These are phyloP conservation scores for Hemibagrus guttatus DNA, from an alignment of 2,797 vertebrate genomes.

Conservation along the genomic window DNA sequence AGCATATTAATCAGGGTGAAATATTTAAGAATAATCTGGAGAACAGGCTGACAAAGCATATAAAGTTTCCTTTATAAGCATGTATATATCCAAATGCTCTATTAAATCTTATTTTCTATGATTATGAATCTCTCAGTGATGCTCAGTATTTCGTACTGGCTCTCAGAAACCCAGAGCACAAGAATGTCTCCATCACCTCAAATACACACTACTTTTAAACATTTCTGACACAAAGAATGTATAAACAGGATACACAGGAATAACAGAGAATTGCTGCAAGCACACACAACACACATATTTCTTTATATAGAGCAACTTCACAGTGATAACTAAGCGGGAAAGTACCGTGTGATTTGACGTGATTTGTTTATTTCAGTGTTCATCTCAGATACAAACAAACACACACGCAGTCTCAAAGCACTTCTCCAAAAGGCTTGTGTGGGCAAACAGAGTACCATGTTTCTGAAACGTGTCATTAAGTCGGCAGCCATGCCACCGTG, in stretches of 20 bases:
- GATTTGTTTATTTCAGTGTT: slow-evolving; percentile 18
- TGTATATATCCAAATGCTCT: slow-evolving; percentile 30
- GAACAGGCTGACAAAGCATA: background rate
- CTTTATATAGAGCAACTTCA: slow-evolving; percentile 50
- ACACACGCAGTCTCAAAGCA: slow-evolving; percentile 6
- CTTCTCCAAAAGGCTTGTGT: slow-evolving; percentile 65
- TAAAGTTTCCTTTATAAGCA: background rate
- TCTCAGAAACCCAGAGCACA: slow-evolving; percentile 56
- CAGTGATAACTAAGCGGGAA: slow-evolving; percentile 47
- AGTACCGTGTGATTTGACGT: slow-evolving; percentile 14
- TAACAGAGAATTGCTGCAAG: slow-evolving; percentile 12
- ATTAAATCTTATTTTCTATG: slow-evolving; percentile 16
- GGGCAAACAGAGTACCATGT: slow-evolving; percentile 64
- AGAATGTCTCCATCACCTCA: background rate
- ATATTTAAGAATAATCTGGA: slow-evolving; percentile 6
- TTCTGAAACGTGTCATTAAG: slow-evolving; percentile 76
- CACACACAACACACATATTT: slow-evolving; percentile 21
- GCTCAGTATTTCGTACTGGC: background rate
- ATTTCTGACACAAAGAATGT: slow-evolving; percentile 50
- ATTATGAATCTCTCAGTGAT: slow-evolving; percentile 62
- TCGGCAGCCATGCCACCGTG: slow-evolving; percentile 74
- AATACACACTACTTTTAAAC: background rate
- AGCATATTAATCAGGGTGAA: slow-evolving; percentile 37
- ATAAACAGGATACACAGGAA: background rate
- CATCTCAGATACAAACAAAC: slow-evolving; percentile 51